Evolutionary conservation across 2,113 vertebrate species (phyloP).

Genomic region (Silurus glanis): DNA sequence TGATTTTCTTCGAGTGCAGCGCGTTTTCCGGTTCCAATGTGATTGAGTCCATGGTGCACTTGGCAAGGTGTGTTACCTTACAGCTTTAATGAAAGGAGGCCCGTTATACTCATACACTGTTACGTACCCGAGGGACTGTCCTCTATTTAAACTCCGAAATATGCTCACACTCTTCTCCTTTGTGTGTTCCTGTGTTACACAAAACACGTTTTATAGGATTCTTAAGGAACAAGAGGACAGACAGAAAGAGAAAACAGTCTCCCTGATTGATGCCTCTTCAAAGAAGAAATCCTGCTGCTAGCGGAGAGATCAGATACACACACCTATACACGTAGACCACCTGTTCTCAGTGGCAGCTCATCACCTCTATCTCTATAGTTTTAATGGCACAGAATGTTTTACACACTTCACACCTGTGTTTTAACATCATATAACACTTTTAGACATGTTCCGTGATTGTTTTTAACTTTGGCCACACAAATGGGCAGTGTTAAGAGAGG

Average conservation of each 20-base stretch:
- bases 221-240: conserved; percentile 86
- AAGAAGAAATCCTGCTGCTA: conserved; percentile 85
- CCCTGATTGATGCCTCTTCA: conserved; percentile 61
- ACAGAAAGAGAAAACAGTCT: conserved; percentile 81
- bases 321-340: neutral
- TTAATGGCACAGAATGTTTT: neutral
- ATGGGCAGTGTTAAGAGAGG: conserved; percentile 3
- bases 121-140: neutral
- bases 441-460: neutral
- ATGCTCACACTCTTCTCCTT: neutral
- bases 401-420: neutral
- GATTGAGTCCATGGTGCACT: conserved; percentile 76
- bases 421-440: conserved; percentile 9
- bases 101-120: neutral
- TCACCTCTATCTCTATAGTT: neutral
- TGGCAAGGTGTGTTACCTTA: conserved; percentile 79
- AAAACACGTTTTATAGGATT: conserved; percentile 64
- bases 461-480: neutral
- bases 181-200: too few species aligned
- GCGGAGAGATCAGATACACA: conserved; percentile 38
- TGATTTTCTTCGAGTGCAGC: conserved; percentile 91
- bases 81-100: neutral
- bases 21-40: conserved; percentile 82
- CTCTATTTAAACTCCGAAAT: neutral
- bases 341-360: neutral